Conservation (phyloP, 2,888 invertebrate genomes). For the Tinea pellionella region DNA sequence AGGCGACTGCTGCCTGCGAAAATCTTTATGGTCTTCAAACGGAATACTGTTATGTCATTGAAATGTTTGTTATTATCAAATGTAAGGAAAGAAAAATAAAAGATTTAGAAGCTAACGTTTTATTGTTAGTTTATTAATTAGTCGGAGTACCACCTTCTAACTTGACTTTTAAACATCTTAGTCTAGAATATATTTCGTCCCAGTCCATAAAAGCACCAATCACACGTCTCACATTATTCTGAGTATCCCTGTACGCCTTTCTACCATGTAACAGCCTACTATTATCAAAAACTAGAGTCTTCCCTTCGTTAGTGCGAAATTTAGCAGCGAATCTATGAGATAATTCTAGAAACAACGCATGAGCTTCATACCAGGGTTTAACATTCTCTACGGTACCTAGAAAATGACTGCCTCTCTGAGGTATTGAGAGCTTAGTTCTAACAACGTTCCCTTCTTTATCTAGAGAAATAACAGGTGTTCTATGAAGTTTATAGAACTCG, state of each 20-base stretch:
- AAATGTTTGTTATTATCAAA: too few species aligned
- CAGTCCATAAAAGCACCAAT: slow-evolving; percentile 82
- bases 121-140: too few species aligned
- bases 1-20: too few species aligned
- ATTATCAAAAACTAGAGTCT: slow-evolving; percentile 82
- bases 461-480: slow-evolving; percentile 73
- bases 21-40: too few species aligned
- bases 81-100: too few species aligned
- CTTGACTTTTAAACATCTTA: slow-evolving; percentile 54
- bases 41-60: too few species aligned
- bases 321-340: slow-evolving; percentile 71
- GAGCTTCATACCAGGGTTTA: slow-evolving; percentile 76
- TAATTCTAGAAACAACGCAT: slow-evolving; percentile 71
- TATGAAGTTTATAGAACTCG: slow-evolving; percentile 72
- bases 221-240: slow-evolving; percentile 68
- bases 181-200: slow-evolving; percentile 80
- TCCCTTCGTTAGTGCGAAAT: slow-evolving; percentile 75
- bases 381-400: slow-evolving; percentile 70
- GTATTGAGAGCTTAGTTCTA: slow-evolving; percentile 78
- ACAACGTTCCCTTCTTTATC: slow-evolving; percentile 66
- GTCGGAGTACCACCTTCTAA: slow-evolving; percentile 20
- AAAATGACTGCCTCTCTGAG: slow-evolving; percentile 78
- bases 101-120: too few species aligned
- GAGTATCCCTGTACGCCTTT: slow-evolving; percentile 71
- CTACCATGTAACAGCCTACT: slow-evolving; percentile 78